Base-by-base conservation (phyloP, 2,888 invertebrate species). In the Furcula furcula region DNA sequence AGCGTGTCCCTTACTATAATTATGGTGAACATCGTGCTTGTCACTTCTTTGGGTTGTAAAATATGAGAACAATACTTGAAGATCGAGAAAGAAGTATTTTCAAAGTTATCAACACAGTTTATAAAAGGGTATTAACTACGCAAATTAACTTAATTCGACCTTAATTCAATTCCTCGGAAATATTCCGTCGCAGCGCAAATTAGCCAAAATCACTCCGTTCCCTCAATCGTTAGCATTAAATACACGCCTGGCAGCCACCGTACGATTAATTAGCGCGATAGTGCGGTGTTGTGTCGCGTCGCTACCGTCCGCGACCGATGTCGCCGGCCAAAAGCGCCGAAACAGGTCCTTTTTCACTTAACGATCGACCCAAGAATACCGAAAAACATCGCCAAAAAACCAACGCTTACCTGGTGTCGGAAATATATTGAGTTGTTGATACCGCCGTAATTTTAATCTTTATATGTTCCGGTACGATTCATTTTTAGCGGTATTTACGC, bases 251-350 rank as follows among this genome's bases (percentile, higher is more conserved):
- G 64, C 60, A 65, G 65, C 61, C 66, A 66, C 65, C 58, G 53
- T 51, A 43, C 79, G 81, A 81, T 85, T 87, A 86, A 87, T 87
- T 84, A 85, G 80, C 56, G 39, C 48, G 82, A 85, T 83, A 83
- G 75, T 73, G 49, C 46, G 55, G 67, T 67, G 68, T 67, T 54
- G 64, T 61, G 59, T 55, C 56, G 41, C 20, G 35, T 46, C 36
- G 83, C 85, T 85, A 85, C 85, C 73, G 83, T 69, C 78, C 53
- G 45, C 58, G 59, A 60, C 66, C 52, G 37, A 55, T 61, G 60
- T 59, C 71, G 65, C 63, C 61, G 56, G 59, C 63, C 83, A 85
- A 85, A 82, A 65, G 73, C 34, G 70, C 86, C 85, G 84, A 81
- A 82, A 83, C 83, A 45, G 76, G 82, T 76, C 75, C 76, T 70